Conservation (phyloP, 2,888 invertebrate species). For the Steinernema hermaphroditum region DNA sequence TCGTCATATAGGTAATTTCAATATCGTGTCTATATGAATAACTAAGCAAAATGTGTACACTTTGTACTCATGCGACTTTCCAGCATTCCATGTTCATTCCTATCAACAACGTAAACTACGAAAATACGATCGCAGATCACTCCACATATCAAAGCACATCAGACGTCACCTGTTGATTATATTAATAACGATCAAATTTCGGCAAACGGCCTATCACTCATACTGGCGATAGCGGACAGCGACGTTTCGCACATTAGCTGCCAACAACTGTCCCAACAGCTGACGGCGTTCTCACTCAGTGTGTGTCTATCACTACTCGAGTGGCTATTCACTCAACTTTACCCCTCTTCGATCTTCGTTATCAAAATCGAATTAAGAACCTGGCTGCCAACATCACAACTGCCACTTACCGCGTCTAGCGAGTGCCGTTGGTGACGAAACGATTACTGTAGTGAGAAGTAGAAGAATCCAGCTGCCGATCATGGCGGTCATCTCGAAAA, state of each 20-base stretch:
- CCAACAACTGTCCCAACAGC: conserved; percentile 15
- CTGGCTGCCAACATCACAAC: too few species aligned
- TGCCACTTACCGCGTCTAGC: conserved; percentile 12
- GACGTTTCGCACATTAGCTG: conserved; percentile 31
- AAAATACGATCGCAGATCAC: too few species aligned
- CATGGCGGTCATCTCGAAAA: conserved; percentile 30
- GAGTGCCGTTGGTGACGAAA: neutral
- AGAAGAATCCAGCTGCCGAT: conserved; percentile 19
- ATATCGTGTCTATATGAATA: too few species aligned
- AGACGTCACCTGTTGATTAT: conserved; percentile 1
- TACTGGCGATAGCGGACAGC: conserved; percentile 26
- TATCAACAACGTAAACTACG: too few species aligned
- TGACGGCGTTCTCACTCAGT: conserved; percentile 19
- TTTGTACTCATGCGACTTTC: too few species aligned
- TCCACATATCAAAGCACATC: neutral
- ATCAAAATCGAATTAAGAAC: conserved; percentile 1
- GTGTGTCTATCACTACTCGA: conserved; percentile 6
- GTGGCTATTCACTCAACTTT: neutral
- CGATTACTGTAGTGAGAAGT: neutral
- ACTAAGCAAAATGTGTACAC: too few species aligned
- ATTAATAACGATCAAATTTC: conserved; percentile 28
- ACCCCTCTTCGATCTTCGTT: neutral
- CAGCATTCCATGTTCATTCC: too few species aligned
- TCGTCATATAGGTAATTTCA: too few species aligned
- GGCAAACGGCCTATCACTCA: conserved; percentile 21